These are phyloP conservation scores for Lepas anatifera DNA, from an alignment of 2,888 invertebrate species.

Conservation along the genomic window DNA sequence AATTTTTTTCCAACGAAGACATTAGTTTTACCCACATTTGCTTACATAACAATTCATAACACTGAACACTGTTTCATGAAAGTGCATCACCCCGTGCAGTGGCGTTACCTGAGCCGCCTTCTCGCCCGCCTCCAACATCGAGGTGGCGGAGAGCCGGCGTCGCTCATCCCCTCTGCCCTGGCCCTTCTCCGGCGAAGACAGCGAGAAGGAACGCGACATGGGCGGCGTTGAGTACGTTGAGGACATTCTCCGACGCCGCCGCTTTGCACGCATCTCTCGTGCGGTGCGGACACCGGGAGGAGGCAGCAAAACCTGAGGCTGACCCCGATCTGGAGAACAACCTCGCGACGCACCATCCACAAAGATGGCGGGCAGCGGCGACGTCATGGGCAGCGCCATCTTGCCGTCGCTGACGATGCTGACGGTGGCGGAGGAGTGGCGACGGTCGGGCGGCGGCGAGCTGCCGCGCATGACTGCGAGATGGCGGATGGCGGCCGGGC, in stretches of 20 bases:
- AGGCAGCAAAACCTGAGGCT: not conserved
- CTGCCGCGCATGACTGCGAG: no score
- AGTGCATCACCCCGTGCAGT: no score
- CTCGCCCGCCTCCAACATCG: not conserved
- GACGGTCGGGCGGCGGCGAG: not conserved
- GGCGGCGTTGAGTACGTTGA: not conserved
- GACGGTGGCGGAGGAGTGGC: not conserved
- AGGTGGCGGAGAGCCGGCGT: not conserved
- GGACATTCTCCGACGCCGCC: not conserved
- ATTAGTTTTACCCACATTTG: no score
- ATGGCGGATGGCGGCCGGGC: no score
- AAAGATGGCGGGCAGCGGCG: not conserved
- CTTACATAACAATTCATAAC: no score
- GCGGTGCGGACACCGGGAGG: not conserved
- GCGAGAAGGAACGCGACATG: not conserved
- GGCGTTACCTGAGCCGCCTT: not conserved
- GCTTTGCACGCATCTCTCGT: not conserved
- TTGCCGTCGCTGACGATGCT: slow-evolving; percentile 7
- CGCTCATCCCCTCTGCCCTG: not conserved
- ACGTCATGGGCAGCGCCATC: not conserved
- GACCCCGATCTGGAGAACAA: not conserved
- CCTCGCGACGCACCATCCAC: not conserved
- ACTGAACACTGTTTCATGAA: no score
- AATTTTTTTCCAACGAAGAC: no score
- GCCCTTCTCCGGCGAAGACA: not conserved